phyloP scores from a whole-genome alignment of 2,888 invertebrate species.

The Hirudinaria manillensis region DNA sequence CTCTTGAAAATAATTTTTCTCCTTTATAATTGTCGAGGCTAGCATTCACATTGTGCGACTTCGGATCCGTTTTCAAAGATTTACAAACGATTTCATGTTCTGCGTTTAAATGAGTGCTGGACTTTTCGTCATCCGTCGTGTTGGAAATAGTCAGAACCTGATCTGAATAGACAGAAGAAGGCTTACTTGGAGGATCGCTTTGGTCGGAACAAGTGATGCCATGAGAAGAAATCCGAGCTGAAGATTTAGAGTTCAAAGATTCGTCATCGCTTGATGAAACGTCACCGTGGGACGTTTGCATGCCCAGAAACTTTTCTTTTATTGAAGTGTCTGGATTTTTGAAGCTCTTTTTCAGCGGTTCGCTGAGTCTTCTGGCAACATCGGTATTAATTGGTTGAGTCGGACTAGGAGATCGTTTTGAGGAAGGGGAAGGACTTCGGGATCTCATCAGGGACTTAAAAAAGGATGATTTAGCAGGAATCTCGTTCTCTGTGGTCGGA shows the following conservation, averaged over 20 bases:
- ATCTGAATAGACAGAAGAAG: neutral
- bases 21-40: slow-evolving; percentile 39
- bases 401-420: slow-evolving; percentile 9
- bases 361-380: slow-evolving; percentile 22
- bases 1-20: slow-evolving; percentile 49
- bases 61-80: slow-evolving; percentile 27
- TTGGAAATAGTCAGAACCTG: neutral
- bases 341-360: slow-evolving; percentile 21
- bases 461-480: slow-evolving; percentile 12
- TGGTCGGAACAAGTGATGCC: neutral
- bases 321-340: neutral
- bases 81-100: neutral
- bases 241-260: neutral
- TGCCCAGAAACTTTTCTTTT: neutral
- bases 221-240: neutral
- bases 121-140: slow-evolving; percentile 14
- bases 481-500: neutral
- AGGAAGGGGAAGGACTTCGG: slow-evolving; percentile 30
- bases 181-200: neutral
- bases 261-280: slow-evolving; percentile 7
- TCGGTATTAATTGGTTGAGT: neutral
- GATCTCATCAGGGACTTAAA: slow-evolving; percentile 30
- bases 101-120: neutral
- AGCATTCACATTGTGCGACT: slow-evolving; percentile 25
- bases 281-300: neutral